Conservation (phyloP, 2,888 invertebrate genomes). For the Synanthedon andrenaeformis region DNA sequence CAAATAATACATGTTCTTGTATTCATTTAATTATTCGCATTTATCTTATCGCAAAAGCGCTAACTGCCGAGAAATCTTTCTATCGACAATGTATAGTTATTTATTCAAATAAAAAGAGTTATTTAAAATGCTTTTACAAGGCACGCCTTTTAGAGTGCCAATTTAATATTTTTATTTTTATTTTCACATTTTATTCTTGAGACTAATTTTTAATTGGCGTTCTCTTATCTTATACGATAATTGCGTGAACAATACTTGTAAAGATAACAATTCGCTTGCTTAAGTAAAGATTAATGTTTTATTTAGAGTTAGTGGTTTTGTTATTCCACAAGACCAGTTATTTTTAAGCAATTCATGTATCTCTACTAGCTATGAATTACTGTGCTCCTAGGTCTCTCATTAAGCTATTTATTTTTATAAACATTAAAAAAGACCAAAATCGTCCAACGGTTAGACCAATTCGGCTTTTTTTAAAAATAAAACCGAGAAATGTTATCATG, state of each 20-base stretch:
- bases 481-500: no score
- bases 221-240: constrained; percentile 38
- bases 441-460: no score
- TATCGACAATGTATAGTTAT: not conserved
- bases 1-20: not conserved
- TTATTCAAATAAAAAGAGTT: not conserved
- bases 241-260: constrained; percentile 34
- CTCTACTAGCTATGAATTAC: no score
- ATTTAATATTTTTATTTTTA: constrained; percentile 11
- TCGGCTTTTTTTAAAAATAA: no score
- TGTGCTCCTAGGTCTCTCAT: no score
- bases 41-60: not conserved
- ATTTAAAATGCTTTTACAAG: constrained; percentile 5
- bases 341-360: no score
- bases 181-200: constrained; percentile 22
- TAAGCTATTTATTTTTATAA: no score
- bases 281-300: constrained; percentile 63
- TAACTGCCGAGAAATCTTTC: not conserved
- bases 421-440: no score
- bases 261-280: constrained; percentile 22
- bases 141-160: constrained; percentile 19
- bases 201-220: constrained; percentile 54
- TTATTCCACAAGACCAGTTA: no score
- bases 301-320: constrained; percentile 6
- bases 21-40: not conserved